Base-by-base conservation (phyloP, 2,113 vertebrate species). In the Larimichthys crocea region DNA sequence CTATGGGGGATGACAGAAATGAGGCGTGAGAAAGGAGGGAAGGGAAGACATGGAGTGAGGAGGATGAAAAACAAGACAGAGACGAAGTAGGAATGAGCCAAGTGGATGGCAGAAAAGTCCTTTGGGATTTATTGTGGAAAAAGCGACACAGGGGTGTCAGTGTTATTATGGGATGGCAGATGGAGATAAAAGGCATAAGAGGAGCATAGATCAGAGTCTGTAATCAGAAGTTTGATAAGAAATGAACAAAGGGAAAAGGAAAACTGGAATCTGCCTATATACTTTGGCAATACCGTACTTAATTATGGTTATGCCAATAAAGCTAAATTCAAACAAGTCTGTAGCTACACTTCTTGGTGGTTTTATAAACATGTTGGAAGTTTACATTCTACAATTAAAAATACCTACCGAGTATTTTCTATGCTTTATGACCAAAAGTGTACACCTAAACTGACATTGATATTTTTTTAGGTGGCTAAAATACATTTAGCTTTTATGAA, bases 101-200 rank as follows among this genome's bases (percentile, higher is more conserved):
- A 59, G 74, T 73, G 80, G 80, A 55, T 66, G 67, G 79, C 80
- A 87, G 84, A 79, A 90, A 80, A 91, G 87, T 87, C 76, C 74
- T 71, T 42, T 75, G 56, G 86, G 84, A 77, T 79, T 79, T 87
- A 52, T 35, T 12, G 48, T 74, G 82, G 76, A 83, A 70, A 72
- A 50, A 82, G 76, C 72, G 63, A 79, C 73, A 78, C 50, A 63
- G 16, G 61, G 50, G 53, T 12, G 60, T 71, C 56, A 74, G 44
- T 71, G 62, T 69, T 74, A 74, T 79, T 42, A 66, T 56, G 56
- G 52, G 64, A 70, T 31, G 26, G 14, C 57, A 72, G 49, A 82
- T 64, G 64, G 50, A 48, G 64, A 29, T 55, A 55, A 73, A 80
- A 61, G 62, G n/a, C 11, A 69, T 62, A 20, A 57, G 50, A 68